Base-by-base conservation (phyloP, 2,888 invertebrate genomes). In the Caenorhabditis wallacei region DNA sequence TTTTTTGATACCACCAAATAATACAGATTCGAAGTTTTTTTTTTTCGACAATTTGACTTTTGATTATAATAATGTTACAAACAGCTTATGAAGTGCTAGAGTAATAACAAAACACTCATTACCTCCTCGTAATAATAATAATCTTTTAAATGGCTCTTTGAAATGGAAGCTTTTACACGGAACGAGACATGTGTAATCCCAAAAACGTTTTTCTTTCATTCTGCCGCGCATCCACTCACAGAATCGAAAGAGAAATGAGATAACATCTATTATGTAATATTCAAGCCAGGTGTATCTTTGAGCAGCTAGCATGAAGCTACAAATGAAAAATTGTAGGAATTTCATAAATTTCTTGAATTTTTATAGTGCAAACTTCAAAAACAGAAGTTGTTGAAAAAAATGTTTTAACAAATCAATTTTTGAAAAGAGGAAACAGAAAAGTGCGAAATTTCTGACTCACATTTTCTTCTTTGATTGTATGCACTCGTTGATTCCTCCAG, bases 121-220 rank as follows among this genome's bases (percentile, higher is more conserved):
- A 40, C 40, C 40, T 40, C 13, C 11, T 37, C 1, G 37, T 20
- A 20, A 18, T 20, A 40, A 20, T 20, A 5, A 37, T 59, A 59
- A 59, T 64, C 63, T 48, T 24, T 40, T 64, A 64, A 64, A 26
- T 64, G 63, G 10, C 18, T n/a, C 59, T 59, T 18, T 46, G n/a
- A 20, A 51, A 51, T 22, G 26, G 10, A 18, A 64, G 46, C 37
- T 40, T 61, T 43, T 35, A n/a, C n/a, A n/a, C n/a, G n/a, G 3
- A 18, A 18, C n/a, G 18, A 18, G 8, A 76, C 59, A 48, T 46
- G 18, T 75, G 57, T 76, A 76, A 76, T 69, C 68, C 76, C 18
- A 53, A 57, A 76, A 69, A 30, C 40, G 57, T 35, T 35, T 24
- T 37, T 11, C 22, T 22, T 61, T 53, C 4, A 30, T 51, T 20